phyloP scores from a whole-genome alignment of 2,113 vertebrate species.

The Hylia prasina region DNA sequence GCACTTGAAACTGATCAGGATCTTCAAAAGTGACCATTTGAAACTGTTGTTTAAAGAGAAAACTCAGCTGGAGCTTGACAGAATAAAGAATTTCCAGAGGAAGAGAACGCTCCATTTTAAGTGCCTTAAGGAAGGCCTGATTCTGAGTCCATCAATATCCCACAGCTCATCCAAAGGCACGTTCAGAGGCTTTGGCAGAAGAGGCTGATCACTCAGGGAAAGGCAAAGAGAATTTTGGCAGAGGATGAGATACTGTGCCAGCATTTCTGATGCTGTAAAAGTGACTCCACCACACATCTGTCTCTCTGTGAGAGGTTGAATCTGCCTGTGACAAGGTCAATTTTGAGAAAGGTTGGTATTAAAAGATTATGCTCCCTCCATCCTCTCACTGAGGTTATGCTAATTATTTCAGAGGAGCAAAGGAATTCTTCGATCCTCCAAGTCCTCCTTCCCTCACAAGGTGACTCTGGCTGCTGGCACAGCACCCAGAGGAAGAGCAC shows the following conservation, averaged over 20 bases:
- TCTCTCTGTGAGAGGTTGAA: neutral
- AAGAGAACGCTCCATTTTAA: neutral
- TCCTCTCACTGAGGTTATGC: neutral
- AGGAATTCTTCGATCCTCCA: slow-evolving; percentile 38
- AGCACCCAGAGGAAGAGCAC: neutral
- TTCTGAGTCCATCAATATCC: neutral
- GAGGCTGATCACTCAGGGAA: neutral
- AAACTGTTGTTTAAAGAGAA: neutral
- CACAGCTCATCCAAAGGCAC: neutral
- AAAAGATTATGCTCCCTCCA: slow-evolving; percentile 62
- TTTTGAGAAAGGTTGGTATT: slow-evolving; percentile 55
- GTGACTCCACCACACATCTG: neutral
- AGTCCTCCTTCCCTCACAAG: neutral
- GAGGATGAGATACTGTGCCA: neutral
- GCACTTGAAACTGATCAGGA: neutral
- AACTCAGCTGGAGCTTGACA: neutral
- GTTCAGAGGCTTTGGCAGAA: neutral
- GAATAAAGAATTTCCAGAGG: neutral
- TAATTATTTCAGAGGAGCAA: slow-evolving; percentile 38
- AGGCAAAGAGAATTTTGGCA: neutral
- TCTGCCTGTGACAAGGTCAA: slow-evolving; percentile 32
- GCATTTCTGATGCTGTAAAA: neutral
- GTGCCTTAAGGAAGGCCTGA: neutral
- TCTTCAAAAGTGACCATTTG: neutral
- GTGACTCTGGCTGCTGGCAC: neutral